A percentile compares a stretch with the other conserved stretches of the same genome.
These are phyloP conservation scores for Oligia fasciuncula DNA, from an alignment of 2,888 invertebrate species.

Conservation along the genomic window DNA sequence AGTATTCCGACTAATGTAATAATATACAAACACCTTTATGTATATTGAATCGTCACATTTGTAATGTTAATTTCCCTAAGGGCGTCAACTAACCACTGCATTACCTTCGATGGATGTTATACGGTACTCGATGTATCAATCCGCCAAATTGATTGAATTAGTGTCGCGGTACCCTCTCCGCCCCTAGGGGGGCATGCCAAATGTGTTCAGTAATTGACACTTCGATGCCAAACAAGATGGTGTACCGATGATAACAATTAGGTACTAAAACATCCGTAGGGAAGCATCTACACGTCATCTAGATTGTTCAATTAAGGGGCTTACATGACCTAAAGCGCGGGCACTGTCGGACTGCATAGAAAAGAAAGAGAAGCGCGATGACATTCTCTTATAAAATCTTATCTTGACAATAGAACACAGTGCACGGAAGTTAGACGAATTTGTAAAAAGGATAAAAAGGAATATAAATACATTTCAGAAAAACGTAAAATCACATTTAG, in stretches of 20 bases:
- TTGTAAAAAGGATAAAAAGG: too few relatives aligned
- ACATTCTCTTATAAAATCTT: too few relatives aligned
- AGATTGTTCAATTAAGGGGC: not conserved
- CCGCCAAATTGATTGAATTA: slow-evolving; percentile 63
- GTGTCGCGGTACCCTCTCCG: slow-evolving; percentile 39
- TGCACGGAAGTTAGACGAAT: too few relatives aligned
- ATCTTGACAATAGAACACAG: too few relatives aligned
- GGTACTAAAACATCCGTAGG: slow-evolving; percentile 16
- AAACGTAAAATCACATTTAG: too few relatives aligned
- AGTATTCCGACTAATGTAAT: not conserved
- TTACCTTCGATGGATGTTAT: slow-evolving; percentile 45
- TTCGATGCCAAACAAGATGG: slow-evolving; percentile 50
- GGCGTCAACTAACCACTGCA: slow-evolving; percentile 49
- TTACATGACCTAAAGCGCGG: too few relatives aligned
- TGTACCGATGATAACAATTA: slow-evolving; percentile 28
- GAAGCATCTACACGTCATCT: slow-evolving; percentile 3
- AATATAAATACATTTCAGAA: too few relatives aligned
- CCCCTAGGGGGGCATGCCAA: slow-evolving; percentile 54
- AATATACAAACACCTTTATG: slow-evolving; percentile 3
- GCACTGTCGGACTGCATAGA: too few relatives aligned
- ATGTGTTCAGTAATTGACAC: slow-evolving; percentile 63
- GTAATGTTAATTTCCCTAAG: slow-evolving; percentile 62
- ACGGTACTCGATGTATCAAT: slow-evolving; percentile 61
- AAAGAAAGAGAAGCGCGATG: too few relatives aligned
- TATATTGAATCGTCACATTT: slow-evolving; percentile 33